These are phyloP conservation scores for Gymnocheta viridis DNA, from an alignment of 2,888 invertebrate species.

Conservation along the genomic window DNA sequence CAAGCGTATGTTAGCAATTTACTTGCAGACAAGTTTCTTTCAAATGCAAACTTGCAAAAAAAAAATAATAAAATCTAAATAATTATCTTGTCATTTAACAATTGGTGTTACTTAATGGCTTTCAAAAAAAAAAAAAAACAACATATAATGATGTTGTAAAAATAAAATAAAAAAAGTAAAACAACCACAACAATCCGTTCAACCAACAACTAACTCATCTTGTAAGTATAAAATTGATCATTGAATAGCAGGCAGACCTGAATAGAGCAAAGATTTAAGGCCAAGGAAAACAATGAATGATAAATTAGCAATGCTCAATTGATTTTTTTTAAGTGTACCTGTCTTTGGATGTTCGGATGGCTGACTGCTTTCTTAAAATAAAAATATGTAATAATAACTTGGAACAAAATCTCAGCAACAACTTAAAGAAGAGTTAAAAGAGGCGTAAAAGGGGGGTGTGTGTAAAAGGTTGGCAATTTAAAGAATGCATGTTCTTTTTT, in stretches of 20 bases:
- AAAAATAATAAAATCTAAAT: too few relatives aligned
- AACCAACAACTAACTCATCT: constrained; percentile 9
- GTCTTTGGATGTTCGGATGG: neutral
- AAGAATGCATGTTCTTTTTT: neutral
- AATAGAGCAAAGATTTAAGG: constrained; percentile 15
- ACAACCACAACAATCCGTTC: neutral
- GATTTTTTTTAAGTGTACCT: constrained; percentile 56
- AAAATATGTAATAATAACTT: neutral
- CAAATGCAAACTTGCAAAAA: neutral
- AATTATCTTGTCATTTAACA: constrained; percentile 69
- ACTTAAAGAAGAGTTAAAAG: neutral
- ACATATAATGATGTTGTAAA: constrained; percentile 3
- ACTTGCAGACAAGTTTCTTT: neutral
- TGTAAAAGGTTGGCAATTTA: neutral
- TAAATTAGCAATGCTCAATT: constrained; percentile 65
- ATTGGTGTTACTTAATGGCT: constrained; percentile 66
- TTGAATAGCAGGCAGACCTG: constrained; percentile 51
- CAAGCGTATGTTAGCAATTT: neutral
- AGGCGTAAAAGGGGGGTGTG: neutral
- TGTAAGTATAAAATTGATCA: constrained; percentile 35
- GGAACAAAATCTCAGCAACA: neutral
- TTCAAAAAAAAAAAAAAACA: neutral
- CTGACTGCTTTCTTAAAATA: neutral
- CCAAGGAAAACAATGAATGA: constrained; percentile 17
- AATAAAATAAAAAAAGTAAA: neutral